Evolutionary conservation across 2,888 invertebrate genomes (phyloP).

Genomic region (Hydrotaea cyrtoneurina): DNA sequence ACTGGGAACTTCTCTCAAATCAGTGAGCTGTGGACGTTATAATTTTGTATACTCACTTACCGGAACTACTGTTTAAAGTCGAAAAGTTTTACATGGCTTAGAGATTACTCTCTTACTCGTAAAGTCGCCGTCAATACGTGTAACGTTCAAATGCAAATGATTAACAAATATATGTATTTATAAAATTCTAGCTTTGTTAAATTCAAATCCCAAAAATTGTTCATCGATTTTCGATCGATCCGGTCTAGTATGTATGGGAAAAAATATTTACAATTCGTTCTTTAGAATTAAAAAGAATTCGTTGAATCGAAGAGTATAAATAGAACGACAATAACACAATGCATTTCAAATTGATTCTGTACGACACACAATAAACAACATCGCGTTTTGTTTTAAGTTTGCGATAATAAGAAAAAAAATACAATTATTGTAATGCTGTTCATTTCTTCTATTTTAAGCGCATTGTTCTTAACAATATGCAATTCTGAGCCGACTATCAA

Average conservation of each 20-base stretch:
- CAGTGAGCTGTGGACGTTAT: too few species aligned
- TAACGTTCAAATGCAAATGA: too few species aligned
- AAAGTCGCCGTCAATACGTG: too few species aligned
- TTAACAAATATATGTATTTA: too few species aligned
- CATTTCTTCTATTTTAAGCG: neutral
- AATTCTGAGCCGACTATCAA: slow-evolving; percentile 59
- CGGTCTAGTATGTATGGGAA: neutral
- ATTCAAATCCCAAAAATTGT: too few species aligned
- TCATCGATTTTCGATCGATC: neutral
- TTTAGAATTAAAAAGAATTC: neutral
- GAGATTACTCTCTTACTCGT: too few species aligned
- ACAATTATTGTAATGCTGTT: neutral
- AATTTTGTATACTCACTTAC: too few species aligned
- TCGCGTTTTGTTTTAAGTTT: neutral
- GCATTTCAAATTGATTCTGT: neutral
- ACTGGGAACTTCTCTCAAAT: too few species aligned
- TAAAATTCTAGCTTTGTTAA: too few species aligned
- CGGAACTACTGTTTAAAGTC: too few species aligned
- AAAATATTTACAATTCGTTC: neutral
- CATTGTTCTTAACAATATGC: slow-evolving; percentile 35
- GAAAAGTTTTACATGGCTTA: too few species aligned
- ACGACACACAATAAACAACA: slow-evolving; percentile 5
- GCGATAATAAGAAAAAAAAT: neutral
- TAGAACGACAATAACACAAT: slow-evolving; percentile 23
- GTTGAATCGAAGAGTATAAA: slow-evolving; percentile 50